Conservation (phyloP, 2,113 vertebrate genomes). For the Apodemus sylvaticus region DNA sequence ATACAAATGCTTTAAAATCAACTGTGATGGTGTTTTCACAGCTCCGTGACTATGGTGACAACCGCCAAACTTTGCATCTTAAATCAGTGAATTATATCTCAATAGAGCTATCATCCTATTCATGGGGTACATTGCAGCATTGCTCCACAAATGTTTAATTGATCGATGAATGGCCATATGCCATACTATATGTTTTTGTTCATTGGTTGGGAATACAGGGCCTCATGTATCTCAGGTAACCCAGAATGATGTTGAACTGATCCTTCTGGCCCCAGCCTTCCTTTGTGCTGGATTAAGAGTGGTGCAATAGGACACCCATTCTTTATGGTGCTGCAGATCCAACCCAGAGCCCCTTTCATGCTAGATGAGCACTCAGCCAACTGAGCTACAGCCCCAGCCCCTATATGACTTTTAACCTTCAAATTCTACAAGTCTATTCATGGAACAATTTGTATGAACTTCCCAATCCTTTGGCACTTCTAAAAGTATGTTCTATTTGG, state of each 20-base stretch:
- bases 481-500: slow-evolving; percentile 26
- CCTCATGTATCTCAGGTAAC: neutral
- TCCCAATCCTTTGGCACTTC: slow-evolving; percentile 32
- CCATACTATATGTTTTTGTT: neutral
- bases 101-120: slow-evolving; percentile 31
- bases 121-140: neutral
- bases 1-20: slow-evolving; percentile 28
- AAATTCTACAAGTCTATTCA: slow-evolving; percentile 41
- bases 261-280: neutral
- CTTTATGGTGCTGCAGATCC: neutral
- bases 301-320: neutral
- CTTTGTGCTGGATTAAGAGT: neutral
- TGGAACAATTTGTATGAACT: neutral
- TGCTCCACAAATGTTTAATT: slow-evolving; percentile 30
- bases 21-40: neutral
- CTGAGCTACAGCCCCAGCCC: neutral
- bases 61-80: neutral
- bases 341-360: neutral
- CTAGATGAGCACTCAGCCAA: neutral
- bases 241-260: neutral
- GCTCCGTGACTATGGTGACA: slow-evolving; percentile 25
- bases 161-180: neutral
- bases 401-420: slow-evolving; percentile 45
- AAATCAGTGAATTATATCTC: slow-evolving; percentile 21
- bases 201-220: neutral